A percentile compares a stretch with the other conserved stretches of the same genome.
phyloP scores from a whole-genome alignment of 2,113 vertebrate species.

The Caloenas nicobarica region DNA sequence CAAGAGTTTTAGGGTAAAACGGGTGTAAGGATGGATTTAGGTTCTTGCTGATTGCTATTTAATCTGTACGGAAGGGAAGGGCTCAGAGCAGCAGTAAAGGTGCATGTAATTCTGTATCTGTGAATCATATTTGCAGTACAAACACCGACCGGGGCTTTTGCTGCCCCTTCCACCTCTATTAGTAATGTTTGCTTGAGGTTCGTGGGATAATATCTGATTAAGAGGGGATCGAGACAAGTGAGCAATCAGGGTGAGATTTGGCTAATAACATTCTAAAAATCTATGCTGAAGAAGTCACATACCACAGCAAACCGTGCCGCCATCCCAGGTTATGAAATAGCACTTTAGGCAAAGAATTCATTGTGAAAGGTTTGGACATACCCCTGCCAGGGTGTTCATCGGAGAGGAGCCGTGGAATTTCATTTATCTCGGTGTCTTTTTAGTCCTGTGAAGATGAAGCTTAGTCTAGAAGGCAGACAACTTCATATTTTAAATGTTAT shows the following conservation, averaged over 20 bases:
- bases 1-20: not conserved
- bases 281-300: not conserved
- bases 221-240: not conserved
- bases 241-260: not conserved
- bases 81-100: not conserved
- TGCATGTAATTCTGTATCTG: not conserved
- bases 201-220: not conserved
- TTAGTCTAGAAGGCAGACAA: fast-evolving
- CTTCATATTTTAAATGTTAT: not conserved
- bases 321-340: not conserved
- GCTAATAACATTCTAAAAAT: not conserved
- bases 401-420: not conserved
- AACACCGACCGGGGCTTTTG: not conserved
- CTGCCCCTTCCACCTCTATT: not conserved
- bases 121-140: slow-evolving; percentile 1
- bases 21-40: not conserved
- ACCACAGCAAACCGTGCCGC: not conserved
- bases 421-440: not conserved
- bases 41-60: not conserved
- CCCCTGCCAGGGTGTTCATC: not conserved
- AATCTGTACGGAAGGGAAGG: not conserved
- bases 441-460: not conserved
- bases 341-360: not conserved
- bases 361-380: not conserved
- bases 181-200: not conserved